A percentile compares a stretch with the other conserved stretches of the same genome.
Evolutionary conservation across 2,888 invertebrate species (phyloP).

Genomic region (Smittia aterrima): DNA sequence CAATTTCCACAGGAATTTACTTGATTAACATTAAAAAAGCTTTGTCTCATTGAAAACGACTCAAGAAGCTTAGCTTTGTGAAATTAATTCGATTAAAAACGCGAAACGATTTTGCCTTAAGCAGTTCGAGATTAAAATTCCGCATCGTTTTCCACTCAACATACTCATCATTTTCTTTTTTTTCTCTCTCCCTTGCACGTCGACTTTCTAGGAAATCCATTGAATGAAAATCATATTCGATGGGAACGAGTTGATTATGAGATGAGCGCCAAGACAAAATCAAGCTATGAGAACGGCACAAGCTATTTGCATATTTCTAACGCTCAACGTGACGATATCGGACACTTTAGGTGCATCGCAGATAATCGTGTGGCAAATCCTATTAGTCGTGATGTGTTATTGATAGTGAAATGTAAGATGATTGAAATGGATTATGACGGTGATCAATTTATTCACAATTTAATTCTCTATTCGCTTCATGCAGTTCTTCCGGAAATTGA

Average conservation of each 20-base stretch:
- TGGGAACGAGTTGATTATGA: constrained; percentile 79
- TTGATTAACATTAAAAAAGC: too few species aligned
- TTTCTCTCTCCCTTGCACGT: too few species aligned
- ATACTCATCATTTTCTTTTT: too few species aligned
- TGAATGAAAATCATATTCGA: constrained; percentile 75
- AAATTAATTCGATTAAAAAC: too few species aligned
- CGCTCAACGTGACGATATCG: constrained; percentile 81
- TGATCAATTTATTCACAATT: constrained; percentile 40
- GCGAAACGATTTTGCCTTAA: too few species aligned
- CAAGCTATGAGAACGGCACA: constrained; percentile 69
- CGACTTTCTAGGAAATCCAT: constrained; percentile 71
- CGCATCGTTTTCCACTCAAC: too few species aligned
- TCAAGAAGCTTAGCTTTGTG: too few species aligned
- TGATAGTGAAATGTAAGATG: constrained; percentile 82
- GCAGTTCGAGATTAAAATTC: too few species aligned
- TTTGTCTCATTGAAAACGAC: too few species aligned
- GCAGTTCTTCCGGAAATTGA: constrained; percentile 72
- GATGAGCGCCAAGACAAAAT: constrained; percentile 66
- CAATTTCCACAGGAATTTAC: too few species aligned
- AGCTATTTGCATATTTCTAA: constrained; percentile 75
- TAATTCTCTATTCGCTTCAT: constrained; percentile 37
- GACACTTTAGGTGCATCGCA: constrained; percentile 81
- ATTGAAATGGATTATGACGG: neutral
- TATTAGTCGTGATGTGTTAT: constrained; percentile 68
- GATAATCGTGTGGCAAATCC: constrained; percentile 86